Base-by-base conservation (phyloP, 2,888 invertebrate species). In the Rhaphigaster nebulosa region DNA sequence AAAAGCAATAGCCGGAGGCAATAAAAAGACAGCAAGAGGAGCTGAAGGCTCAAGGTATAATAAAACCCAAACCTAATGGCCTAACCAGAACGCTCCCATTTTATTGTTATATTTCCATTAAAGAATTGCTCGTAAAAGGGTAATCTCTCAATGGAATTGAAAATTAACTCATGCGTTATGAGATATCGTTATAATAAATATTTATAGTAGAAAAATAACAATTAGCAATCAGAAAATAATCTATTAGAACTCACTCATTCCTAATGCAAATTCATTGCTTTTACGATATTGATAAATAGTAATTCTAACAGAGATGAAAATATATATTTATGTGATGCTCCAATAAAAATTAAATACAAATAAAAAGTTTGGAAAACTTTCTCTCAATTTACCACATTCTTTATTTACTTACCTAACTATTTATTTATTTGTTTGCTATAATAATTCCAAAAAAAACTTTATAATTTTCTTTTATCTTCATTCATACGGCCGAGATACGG, bases 41-140 rank as follows among this genome's bases (percentile, higher is more conserved):
- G 70, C 70, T 76, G 70, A 76, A 76, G 84, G 84, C 84, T 84
- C 84, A 45, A 84, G 84, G 84, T 84, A 84, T 50, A 84, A 84
- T 84, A 84, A 84, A 84, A 84, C 84, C 84, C 45, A 84, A 84
- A 84, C n/a, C 45, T 84, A 84, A 84, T 84, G 84, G 84, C 45
- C 84, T 84, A 84, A 84, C 84, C 84, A 84, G 84, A 84, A 50
- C 45, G 84, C 41, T 84, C 45, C n/a, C 84, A 41, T 84, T 84
- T 84, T 84, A 84, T 84, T 84, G 84, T 84, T 84, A 84, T 84
- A 84, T 84, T 45, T 84, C 84, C 84, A 84, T 84, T 84, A 84
- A 84, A 84, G 45, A 50, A 84, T 84, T 84, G 84, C 12, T 45
- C 84, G 84, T 84, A 84, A 84, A 84, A 84, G 1, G 84, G 84